These are phyloP conservation scores for Drosophila lacertosa DNA, from an alignment of 1,140 invertebrate genomes.

Conservation along the genomic window DNA sequence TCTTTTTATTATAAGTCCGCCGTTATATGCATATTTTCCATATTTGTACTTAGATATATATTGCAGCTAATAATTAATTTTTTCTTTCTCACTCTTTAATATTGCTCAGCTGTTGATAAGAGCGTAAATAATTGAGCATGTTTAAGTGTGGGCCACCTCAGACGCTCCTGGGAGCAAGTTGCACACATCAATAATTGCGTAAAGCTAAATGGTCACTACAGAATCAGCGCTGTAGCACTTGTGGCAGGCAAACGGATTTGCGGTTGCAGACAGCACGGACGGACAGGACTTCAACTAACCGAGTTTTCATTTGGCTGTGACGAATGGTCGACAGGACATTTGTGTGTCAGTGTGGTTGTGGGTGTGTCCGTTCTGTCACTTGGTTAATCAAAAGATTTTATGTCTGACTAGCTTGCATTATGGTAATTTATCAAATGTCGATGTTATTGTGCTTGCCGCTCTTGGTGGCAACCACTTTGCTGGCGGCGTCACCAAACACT, in stretches of 20 bases:
- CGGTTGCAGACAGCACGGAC: conserved; percentile 7
- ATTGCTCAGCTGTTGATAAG: background rate
- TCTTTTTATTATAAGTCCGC: too few relatives aligned
- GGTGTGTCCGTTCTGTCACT: conserved; percentile 19
- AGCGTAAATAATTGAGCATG: background rate
- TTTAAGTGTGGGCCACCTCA: background rate
- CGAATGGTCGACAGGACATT: conserved; percentile 23
- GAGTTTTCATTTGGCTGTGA: conserved; percentile 38
- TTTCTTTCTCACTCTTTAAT: background rate
- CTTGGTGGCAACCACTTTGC: conserved; percentile 48
- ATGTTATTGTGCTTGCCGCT: conserved; percentile 26
- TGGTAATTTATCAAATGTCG: conserved; percentile 69
- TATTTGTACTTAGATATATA: too few relatives aligned
- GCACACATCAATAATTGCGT: conserved; percentile 6
- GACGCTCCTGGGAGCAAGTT: background rate
- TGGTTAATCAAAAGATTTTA: conserved; percentile 78
- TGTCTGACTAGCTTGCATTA: conserved; percentile 73
- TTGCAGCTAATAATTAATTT: too few relatives aligned
- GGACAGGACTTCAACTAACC: conserved; percentile 20
- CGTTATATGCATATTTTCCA: too few relatives aligned
- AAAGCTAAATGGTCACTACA: conserved; percentile 1
- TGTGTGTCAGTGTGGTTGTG: conserved; percentile 5
- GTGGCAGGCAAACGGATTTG: conserved; percentile 8
- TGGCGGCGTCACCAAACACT: conserved; percentile 31
- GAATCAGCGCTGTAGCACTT: background rate